Percentiles rank a stretch among this genome's conserved stretches.
These are phyloP conservation scores for Vireo altiloquus DNA, from an alignment of 2,113 vertebrate species.

Conservation along the genomic window DNA sequence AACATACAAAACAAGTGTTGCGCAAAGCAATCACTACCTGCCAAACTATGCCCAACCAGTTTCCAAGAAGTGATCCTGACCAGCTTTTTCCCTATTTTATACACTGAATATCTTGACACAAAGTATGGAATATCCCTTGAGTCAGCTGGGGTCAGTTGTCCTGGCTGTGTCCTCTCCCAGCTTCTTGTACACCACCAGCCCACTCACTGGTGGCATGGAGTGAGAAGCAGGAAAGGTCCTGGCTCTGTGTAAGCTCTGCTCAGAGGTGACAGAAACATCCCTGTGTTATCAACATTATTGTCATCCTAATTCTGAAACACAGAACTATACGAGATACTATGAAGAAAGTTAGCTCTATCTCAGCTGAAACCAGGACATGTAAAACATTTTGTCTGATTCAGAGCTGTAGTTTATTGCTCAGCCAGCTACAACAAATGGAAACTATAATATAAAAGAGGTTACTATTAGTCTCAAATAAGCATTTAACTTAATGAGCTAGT, in stretches of 20 bases:
- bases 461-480: constrained; percentile 51
- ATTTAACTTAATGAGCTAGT: constrained; percentile 63
- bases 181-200: not conserved
- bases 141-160: not conserved
- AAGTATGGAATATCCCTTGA: not conserved
- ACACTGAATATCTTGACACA: not conserved
- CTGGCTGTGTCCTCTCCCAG: not conserved
- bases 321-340: not conserved
- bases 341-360: not conserved
- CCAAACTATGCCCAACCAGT: not conserved
- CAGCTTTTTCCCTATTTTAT: not conserved
- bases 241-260: not conserved
- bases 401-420: constrained; percentile 15
- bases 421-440: not conserved
- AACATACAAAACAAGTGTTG: not conserved
- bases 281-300: rapidly evolving
- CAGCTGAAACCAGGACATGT: not conserved
- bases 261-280: not conserved
- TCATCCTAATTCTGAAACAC: not conserved
- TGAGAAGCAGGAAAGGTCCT: not conserved
- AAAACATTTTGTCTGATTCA: constrained; percentile 20
- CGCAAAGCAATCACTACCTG: not conserved
- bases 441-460: constrained; percentile 6
- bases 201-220: not conserved
- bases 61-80: not conserved